Percentiles rank a stretch among this genome's conserved stretches.
phyloP scores from a whole-genome alignment of 2,113 vertebrate genomes.

The Octodon degus region DNA sequence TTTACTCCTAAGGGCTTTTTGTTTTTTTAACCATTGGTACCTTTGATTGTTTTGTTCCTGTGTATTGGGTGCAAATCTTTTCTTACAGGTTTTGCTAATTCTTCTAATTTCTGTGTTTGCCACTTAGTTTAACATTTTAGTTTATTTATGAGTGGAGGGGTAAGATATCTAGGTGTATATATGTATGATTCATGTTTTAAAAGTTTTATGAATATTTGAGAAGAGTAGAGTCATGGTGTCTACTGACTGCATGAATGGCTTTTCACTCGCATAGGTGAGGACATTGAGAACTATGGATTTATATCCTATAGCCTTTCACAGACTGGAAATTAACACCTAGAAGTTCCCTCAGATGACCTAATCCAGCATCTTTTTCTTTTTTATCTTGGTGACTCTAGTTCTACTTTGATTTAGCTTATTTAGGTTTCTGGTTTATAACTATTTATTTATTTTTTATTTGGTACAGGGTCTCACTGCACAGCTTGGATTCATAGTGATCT shows the following conservation, averaged over 20 bases:
- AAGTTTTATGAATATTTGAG: neutral
- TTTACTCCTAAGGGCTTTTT: neutral
- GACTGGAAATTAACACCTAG: neutral
- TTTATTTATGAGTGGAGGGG: neutral
- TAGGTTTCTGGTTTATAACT: neutral
- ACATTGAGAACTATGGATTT: neutral
- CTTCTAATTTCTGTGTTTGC: conserved; percentile 37
- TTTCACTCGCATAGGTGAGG: neutral
- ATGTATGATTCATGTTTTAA: neutral
- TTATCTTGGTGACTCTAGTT: neutral
- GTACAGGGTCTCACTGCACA: no score
- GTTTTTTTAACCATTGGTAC: conserved; percentile 24
- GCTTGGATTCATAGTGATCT: no score
- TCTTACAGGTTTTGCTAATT: neutral
- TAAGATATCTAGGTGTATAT: neutral
- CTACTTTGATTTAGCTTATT: neutral
- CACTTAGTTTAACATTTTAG: conserved; percentile 23
- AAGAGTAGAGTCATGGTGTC: neutral
- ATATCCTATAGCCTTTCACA: neutral
- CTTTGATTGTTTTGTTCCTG: conserved; percentile 6
- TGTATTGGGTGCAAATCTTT: conserved; percentile 5
- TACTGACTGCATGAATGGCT: neutral
- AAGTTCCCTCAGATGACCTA: neutral
- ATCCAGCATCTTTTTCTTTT: neutral
- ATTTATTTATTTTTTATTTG: no score